Evolutionary conservation across 1,140 invertebrate genomes (phyloP), one percentile per base, ranked within the genome.

Genomic region (Notospermus geniculatus): DNA sequence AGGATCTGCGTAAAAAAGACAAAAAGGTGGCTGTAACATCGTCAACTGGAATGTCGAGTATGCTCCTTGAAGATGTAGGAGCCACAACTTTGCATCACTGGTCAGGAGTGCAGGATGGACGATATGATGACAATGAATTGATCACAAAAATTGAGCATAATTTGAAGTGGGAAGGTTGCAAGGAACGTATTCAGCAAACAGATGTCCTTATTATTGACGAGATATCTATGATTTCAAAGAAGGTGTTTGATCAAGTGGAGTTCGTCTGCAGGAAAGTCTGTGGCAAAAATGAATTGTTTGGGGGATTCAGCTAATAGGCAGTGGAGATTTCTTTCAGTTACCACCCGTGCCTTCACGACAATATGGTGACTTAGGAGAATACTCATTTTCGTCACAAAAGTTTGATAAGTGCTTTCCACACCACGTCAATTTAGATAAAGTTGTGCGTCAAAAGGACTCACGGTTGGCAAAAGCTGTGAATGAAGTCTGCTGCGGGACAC

Each of bases 301-400:
- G 64, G 56, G 56, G 15, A 7, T 66, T 7, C 56, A 58, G 50
- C 39, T 66, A 5, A 39, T 66, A 2, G 41, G 59, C 5, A 39
- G 32, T 62, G 64, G 52, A 29, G 64, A 66, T 27, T 66, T 66
- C 54, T 59, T 45, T 41, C 64, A 66, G 32, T 36, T 66, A 17
- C 64, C 56, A 32, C 64, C 60, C 1, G 64, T 66, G 1, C 19
- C 46, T 27, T 55, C 57, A 56, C 27, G 57, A 28, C 22, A 57
- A 5, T 62, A 62, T 58, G 52, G 54, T 29, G 64, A 66, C 25
- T 52, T 29, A 52, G 60, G 60, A 41, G 57, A 27, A 17, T 62
- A 62, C 43, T 53, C 43, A 63, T 22, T 66, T 32, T 55, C 53
- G 61, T 50, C 59, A 50, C 22, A 52, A 50, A 32, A n/a, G 15